Conservation (phyloP, 1,140 invertebrate genomes). For the Scaptomyza hsui region DNA sequence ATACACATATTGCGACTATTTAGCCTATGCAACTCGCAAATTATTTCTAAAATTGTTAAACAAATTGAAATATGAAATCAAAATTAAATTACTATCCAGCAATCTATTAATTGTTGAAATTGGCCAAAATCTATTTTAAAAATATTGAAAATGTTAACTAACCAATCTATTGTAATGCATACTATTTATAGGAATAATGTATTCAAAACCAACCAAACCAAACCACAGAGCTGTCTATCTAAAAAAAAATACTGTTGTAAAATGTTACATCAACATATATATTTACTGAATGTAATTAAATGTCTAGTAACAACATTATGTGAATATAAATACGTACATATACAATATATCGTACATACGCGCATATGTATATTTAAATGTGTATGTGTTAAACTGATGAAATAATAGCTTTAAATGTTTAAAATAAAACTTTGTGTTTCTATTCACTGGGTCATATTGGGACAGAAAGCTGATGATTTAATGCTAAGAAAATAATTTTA, state of each 20-base stretch:
- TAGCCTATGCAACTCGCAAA: constrained; percentile 29
- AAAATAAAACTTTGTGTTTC: constrained; percentile 32
- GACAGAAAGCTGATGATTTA: neutral
- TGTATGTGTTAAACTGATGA: constrained; percentile 63
- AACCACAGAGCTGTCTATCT: constrained; percentile 59
- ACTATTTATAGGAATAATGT: constrained; percentile 16
- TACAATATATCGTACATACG: constrained; percentile 11
- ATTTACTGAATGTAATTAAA: constrained; percentile 52
- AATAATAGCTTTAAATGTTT: constrained; percentile 79
- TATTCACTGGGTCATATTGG: neutral
- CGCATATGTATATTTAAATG: constrained; percentile 24
- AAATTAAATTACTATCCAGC: constrained; percentile 45
- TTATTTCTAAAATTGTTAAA: constrained; percentile 43
- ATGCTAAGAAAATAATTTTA: too few relatives aligned
- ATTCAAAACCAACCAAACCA: constrained; percentile 14
- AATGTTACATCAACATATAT: constrained; percentile 59
- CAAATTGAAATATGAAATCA: constrained; percentile 46
- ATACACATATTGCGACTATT: constrained; percentile 18
- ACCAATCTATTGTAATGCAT: constrained; percentile 17
- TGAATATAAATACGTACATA: constrained; percentile 54
- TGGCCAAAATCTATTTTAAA: constrained; percentile 42
- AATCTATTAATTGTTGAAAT: constrained; percentile 67
- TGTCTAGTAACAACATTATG: constrained; percentile 57
- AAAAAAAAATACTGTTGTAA: constrained; percentile 73
- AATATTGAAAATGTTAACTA: constrained; percentile 15